Conservation (phyloP, 1,140 invertebrate genomes). For the Pseudomyrmex sp. region DNA sequence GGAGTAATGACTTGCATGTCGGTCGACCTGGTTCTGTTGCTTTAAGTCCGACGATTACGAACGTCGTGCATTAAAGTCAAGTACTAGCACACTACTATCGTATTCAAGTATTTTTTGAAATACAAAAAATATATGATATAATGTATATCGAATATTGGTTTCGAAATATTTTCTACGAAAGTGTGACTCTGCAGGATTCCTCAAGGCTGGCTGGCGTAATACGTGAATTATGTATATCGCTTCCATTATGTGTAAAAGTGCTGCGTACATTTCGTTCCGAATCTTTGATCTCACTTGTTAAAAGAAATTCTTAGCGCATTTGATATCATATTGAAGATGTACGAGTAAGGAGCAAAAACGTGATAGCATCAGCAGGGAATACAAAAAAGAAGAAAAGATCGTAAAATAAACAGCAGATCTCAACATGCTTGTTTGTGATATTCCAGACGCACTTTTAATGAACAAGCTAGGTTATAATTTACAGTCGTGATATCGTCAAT, state of each 20-base stretch:
- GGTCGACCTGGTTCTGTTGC: conserved; percentile 16
- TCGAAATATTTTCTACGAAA: conserved; percentile 44
- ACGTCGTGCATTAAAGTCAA: conserved; percentile 56
- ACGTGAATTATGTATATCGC: conserved; percentile 32
- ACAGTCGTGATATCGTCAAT: conserved; percentile 27
- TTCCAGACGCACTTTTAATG: not conserved
- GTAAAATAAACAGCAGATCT: conserved; percentile 25
- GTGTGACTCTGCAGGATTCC: conserved; percentile 43
- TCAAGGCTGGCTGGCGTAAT: not conserved
- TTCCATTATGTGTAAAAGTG: conserved; percentile 4
- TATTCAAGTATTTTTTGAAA: conserved; percentile 32
- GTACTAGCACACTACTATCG: conserved; percentile 38
- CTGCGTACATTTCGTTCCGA: not conserved
- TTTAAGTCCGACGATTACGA: conserved; percentile 36
- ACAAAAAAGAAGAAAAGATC: conserved; percentile 12
- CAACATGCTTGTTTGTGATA: not conserved
- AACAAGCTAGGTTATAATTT: conserved; percentile 41
- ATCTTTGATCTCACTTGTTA: not conserved
- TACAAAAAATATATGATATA: not conserved
- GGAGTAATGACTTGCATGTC: conserved; percentile 42
- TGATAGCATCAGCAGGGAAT: not conserved
- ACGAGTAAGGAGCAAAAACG: not conserved
- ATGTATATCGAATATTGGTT: conserved; percentile 36
- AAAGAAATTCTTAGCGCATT: not conserved
- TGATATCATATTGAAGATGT: not conserved